Base-by-base conservation (phyloP, 2,113 vertebrate genomes). In the Dunckerocampus dactyliophorus region DNA sequence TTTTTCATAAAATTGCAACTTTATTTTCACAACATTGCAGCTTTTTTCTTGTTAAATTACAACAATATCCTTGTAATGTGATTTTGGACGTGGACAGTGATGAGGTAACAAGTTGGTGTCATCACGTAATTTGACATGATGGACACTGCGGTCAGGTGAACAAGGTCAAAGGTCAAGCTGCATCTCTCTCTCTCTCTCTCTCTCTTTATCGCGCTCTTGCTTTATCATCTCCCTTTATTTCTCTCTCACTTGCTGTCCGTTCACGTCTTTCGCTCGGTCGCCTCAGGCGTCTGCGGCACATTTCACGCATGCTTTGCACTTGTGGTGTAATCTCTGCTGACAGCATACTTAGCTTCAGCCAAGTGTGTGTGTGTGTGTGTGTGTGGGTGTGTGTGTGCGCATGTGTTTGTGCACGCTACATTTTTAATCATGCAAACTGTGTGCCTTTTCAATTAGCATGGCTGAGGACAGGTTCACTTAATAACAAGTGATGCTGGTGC, bases 261-360 rank as follows among this genome's bases (percentile, higher is more conserved):
- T 67, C 61, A 49, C 64, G 46, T 72, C 64, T 50, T 50, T 43
- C 22, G 4, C 46, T 60, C 68, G 46, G 67, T 76, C 61, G 81
- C 78, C 75, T 65, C 64, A 68, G 79, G 84, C 80, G 83, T 76
- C 79, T 87, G 79, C 63, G 63, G 58, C 74, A 82, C 67, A 84
- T 85, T 87, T 84, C 70, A 87, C 54, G 79, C 77, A 72, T 67
- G 65, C 73, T 76, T 88, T 84, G 79, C 72, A 50, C 22, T 69
- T 19, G 46, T 65, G 65, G 74, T 51, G 60, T 87, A 82, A 89
- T 85, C 60, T 22, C 51, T 47, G 53, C 76, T 84, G 83, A 89
- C 86, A 88, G 82, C 75, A 62, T 62, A 67, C 69, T 81, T 61
- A 74, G 69, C 72, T 79, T 77, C 72, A 78, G 73, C 69, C 73